phyloP scores from a whole-genome alignment of 1,140 invertebrate genomes.

The Apolygus lucorum region DNA sequence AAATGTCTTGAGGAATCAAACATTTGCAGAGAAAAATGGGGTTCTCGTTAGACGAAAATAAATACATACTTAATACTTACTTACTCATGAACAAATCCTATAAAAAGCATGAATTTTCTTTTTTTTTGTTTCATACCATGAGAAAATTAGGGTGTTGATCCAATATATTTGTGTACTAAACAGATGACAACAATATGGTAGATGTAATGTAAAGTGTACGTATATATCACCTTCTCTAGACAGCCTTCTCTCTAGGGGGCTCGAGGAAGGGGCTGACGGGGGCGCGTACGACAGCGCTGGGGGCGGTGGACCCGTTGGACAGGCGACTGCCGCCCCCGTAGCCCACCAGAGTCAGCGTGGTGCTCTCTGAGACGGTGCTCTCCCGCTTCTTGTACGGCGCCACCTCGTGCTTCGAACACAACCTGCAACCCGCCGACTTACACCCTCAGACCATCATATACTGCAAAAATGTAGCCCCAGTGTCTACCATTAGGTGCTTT shows the following conservation, averaged over 20 bases:
- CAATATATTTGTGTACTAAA: background rate
- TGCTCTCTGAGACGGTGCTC: constrained; percentile 58
- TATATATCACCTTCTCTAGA: constrained; percentile 10
- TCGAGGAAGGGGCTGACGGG: constrained; percentile 11
- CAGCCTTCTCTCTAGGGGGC: constrained; percentile 9
- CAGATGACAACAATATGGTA: no score
- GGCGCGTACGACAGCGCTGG: background rate
- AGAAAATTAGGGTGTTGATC: background rate
- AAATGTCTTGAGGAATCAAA: no score
- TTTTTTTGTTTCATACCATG: background rate
- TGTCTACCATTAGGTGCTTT: no score
- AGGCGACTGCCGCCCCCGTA: constrained; percentile 30
- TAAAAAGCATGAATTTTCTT: no score
- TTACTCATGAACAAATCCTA: no score
- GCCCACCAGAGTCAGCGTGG: constrained; percentile 55
- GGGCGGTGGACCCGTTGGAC: constrained; percentile 19
- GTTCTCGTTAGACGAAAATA: no score
- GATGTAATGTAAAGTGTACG: no score
- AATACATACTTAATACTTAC: no score
- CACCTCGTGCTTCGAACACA: constrained; percentile 22
- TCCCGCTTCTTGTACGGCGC: constrained; percentile 49
- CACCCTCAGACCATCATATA: no score
- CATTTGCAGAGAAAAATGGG: no score
- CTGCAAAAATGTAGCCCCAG: no score
- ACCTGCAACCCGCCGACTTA: constrained; percentile 16